These are phyloP conservation scores for Ochropacha duplaris DNA, from an alignment of 2,888 invertebrate species.

Conservation along the genomic window DNA sequence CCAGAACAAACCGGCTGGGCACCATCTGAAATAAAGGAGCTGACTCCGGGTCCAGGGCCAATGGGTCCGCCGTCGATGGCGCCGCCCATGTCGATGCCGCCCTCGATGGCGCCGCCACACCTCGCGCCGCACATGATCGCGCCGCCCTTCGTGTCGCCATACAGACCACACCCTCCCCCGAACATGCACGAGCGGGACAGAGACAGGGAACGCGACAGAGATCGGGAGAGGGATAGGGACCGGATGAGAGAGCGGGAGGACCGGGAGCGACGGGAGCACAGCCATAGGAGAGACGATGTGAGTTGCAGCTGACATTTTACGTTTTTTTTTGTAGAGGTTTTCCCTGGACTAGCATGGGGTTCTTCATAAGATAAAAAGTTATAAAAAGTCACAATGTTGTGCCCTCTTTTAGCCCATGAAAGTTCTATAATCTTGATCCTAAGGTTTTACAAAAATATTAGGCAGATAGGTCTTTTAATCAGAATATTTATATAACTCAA, in stretches of 20 bases:
- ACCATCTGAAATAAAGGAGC: constrained; percentile 86
- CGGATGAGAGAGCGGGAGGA: constrained; percentile 53
- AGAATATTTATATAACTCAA: no score
- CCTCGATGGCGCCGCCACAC: constrained; percentile 52
- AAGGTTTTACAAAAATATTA: no score
- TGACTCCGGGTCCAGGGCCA: constrained; percentile 83
- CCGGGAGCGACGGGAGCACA: constrained; percentile 51
- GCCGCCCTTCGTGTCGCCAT: constrained; percentile 53
- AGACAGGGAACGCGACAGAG: constrained; percentile 43
- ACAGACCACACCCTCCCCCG: constrained; percentile 48
- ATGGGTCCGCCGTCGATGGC: constrained; percentile 54
- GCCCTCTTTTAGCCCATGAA: no score
- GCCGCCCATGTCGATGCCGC: constrained; percentile 37
- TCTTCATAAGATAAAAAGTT: no score
- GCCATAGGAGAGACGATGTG: constrained; percentile 69
- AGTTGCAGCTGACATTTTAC: constrained; percentile 13
- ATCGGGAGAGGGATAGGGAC: constrained; percentile 54
- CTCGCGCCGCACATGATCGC: constrained; percentile 46
- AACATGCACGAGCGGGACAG: constrained; percentile 49
- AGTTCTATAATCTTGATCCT: no score
- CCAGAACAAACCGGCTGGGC: constrained; percentile 83
- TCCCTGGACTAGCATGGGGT: no score
- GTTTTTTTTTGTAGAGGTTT: no score
- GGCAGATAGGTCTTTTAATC: no score
- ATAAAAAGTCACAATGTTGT: no score